Conservation (phyloP, 2,888 invertebrate species). For the Drosophila quinaria region DNA sequence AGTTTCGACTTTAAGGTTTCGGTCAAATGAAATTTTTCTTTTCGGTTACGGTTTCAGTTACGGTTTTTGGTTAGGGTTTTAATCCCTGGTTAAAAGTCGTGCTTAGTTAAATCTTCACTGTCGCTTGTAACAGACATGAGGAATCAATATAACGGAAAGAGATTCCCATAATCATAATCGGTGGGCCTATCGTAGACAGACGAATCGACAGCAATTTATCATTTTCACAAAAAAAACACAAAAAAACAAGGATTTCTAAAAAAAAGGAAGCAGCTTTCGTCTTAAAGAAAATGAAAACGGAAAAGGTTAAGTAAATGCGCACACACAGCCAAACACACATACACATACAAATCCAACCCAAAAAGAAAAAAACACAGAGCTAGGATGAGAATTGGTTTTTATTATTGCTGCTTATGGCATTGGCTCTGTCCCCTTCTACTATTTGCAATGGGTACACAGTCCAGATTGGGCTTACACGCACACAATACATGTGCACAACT, state of each 20-base stretch:
- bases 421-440: constrained; percentile 44
- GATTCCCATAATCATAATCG: neutral
- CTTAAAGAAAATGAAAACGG: neutral
- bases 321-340: neutral
- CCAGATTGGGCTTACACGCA: constrained; percentile 8
- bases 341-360: neutral
- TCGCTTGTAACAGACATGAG: no score
- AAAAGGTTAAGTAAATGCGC: constrained; percentile 3
- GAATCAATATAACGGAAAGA: neutral
- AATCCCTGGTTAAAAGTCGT: no score
- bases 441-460: constrained; percentile 38
- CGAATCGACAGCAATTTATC: constrained; percentile 3
- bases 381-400: neutral
- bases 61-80: no score
- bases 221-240: neutral
- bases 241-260: neutral
- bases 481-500: constrained; percentile 3
- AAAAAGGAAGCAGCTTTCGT: constrained; percentile 1
- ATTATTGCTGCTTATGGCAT: constrained; percentile 11
- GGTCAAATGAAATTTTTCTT: no score
- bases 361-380: neutral
- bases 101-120: no score
- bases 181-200: neutral
- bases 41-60: no score
- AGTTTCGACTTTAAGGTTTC: no score